Percentiles rank a stretch among this genome's conserved stretches.
These are phyloP conservation scores for Platycnemis pennipes DNA, from an alignment of 2,888 invertebrate species.

Conservation along the genomic window DNA sequence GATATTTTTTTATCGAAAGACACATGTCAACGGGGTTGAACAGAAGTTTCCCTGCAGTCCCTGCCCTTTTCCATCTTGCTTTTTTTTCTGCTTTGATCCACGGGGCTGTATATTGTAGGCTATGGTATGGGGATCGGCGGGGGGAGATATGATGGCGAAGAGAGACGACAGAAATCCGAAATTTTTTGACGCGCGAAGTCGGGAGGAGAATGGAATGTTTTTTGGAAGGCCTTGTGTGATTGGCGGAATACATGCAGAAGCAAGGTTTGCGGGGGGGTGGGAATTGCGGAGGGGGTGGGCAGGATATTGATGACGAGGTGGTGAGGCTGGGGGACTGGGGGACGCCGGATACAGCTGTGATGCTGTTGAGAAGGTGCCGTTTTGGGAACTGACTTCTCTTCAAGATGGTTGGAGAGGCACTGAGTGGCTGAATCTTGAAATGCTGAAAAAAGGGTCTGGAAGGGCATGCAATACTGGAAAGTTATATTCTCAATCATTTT, in stretches of 20 bases:
- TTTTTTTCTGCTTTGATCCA: neutral
- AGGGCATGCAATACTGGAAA: neutral
- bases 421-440: neutral
- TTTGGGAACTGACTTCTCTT: neutral
- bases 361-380: neutral
- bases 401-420: neutral
- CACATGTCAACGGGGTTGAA: neutral
- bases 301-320: neutral
- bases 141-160: neutral
- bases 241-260: neutral
- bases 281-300: neutral
- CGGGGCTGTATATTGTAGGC: neutral
- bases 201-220: neutral
- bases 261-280: neutral
- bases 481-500: too few species aligned
- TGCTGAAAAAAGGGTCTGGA: neutral
- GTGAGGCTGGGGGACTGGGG: neutral
- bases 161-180: neutral
- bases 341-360: neutral
- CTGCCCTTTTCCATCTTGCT: neutral
- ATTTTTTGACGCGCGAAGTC: neutral
- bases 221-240: neutral
- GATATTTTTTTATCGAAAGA: neutral
- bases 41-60: neutral
- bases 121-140: neutral